phyloP scores from a whole-genome alignment of 2,888 invertebrate species.

The Brachyptera putata region DNA sequence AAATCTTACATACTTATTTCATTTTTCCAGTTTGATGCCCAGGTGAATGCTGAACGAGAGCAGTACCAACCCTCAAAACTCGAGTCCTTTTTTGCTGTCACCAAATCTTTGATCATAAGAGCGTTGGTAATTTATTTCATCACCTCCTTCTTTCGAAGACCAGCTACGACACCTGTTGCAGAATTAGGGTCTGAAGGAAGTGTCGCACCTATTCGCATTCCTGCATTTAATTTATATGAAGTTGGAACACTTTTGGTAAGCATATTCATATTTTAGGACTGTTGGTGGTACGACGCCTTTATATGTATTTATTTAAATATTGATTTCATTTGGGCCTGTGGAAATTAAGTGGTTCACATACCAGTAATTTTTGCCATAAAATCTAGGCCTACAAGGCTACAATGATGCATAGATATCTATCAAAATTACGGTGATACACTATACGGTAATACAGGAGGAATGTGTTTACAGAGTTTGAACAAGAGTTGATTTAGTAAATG shows the following conservation, averaged over 20 bases:
- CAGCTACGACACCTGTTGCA: constrained; percentile 46
- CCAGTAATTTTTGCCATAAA: no score
- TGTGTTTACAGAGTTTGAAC: no score
- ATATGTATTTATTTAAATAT: no score
- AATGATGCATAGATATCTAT: no score
- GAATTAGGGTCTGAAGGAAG: constrained; percentile 27
- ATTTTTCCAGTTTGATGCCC: constrained; percentile 24
- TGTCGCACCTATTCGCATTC: constrained; percentile 40
- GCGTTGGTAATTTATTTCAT: constrained; percentile 91
- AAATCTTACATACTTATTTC: no score
- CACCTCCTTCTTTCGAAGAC: constrained; percentile 78
- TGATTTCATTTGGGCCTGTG: no score
- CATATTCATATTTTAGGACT: not conserved
- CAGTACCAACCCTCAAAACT: constrained; percentile 57
- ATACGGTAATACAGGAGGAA: no score
- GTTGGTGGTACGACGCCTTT: no score
- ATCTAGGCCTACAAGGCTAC: no score
- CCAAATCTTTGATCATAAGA: constrained; percentile 81
- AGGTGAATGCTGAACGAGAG: constrained; percentile 37
- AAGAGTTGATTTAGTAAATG: no score
- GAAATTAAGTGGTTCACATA: no score
- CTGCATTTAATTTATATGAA: constrained; percentile 70
- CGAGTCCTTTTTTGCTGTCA: constrained; percentile 77
- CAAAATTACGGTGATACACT: no score
- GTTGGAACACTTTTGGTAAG: constrained; percentile 72